Evolutionary conservation across 1,140 invertebrate species (phyloP), one percentile per base, ranked within the genome.

Genomic region (Mizuhopecten yessoensis): DNA sequence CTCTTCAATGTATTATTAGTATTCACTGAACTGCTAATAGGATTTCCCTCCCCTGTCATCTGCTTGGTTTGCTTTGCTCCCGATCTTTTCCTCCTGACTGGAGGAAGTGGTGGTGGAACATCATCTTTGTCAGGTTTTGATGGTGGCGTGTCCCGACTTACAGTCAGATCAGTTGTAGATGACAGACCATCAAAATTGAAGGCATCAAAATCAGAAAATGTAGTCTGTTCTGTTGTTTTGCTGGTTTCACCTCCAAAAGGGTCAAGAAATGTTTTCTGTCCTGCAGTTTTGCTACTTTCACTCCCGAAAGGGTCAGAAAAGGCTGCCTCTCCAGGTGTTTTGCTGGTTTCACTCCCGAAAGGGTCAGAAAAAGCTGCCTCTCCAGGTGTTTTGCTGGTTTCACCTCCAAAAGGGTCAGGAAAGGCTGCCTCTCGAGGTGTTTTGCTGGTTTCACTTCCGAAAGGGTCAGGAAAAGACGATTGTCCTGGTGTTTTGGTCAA

Each of bases 101-200:
- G 90, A 29, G 86, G 57, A 29, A 87, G 87, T 10, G 90, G 90
- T 39, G 90, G 90, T 15, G 90, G 57, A 15, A 49, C 86, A 29
- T 88, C n/a, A 7, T 87, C 34, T 29, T 7, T 86, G 20, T 86
- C 42, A 75, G 57, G 23, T 75, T 75, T n/a, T 29, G 57, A 5
- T 29, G 23, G 1, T 75, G 57, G 57, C 57, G 5, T n/a, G 29
- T 75, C n/a, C 23, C 29, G 57, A 75, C 23, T n/a, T 7, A 75
- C n/a, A 29, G 42, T 13, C 42, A 45, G 17, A 45, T 17, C 17
- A 15, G 57, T 29, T n/a, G 17, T n/a, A 29, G 57, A 29, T 75
- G 57, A 75, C n/a, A 5, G 57, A n/a, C 57, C 57, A 75, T 11
- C 57, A 29, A 75, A 75, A n/a, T 29, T 75, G n/a, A 75, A 75